Evolutionary conservation across 2,797 vertebrate species (phyloP).

Genomic region (Delichon dasypus): DNA sequence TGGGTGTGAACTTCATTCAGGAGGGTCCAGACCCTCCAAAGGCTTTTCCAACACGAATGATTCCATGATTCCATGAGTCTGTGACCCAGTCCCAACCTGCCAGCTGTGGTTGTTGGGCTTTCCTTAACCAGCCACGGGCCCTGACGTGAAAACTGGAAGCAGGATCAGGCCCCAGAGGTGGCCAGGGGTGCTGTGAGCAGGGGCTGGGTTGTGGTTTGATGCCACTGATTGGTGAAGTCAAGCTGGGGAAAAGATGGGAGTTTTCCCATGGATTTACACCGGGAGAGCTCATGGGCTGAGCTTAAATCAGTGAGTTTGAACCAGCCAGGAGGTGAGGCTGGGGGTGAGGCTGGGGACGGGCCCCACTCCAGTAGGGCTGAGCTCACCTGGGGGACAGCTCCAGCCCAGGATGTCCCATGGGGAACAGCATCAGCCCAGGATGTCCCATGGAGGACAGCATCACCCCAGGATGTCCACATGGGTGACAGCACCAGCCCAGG

Average conservation of each 20-base stretch:
- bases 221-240: background rate
- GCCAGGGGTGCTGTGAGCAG: background rate
- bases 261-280: background rate
- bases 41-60: no score
- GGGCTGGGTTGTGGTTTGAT: background rate
- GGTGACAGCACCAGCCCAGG: background rate
- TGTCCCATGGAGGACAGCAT: background rate
- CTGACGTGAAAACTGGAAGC: background rate
- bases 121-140: background rate
- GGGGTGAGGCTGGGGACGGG: background rate
- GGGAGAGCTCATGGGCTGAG: background rate
- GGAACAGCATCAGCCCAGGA: background rate
- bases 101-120: background rate
- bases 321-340: background rate
- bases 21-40: background rate
- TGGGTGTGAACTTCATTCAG: accelerated
- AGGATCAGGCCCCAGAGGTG: accelerated
- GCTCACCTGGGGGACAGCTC: background rate
- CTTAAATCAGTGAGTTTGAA: background rate
- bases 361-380: background rate
- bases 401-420: background rate
- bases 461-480: background rate
- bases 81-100: background rate
- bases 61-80: background rate
- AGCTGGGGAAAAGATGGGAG: background rate